Conservation (phyloP, 1,140 invertebrate genomes). For the Anoplolepis gracilipes region DNA sequence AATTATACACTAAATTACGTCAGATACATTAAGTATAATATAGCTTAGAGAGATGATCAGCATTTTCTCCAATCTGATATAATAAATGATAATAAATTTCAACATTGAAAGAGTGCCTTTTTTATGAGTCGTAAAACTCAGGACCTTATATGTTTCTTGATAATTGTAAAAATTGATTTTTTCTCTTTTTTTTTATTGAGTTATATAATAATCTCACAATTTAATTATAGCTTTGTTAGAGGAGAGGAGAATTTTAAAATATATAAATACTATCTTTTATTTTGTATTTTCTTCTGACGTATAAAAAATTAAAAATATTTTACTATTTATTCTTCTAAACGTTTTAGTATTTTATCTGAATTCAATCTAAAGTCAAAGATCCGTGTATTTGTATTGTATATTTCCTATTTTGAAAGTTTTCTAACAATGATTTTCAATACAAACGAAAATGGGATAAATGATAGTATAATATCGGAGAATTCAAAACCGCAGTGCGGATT, state of each 20-base stretch:
- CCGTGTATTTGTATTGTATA: background rate
- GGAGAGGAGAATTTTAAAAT: background rate
- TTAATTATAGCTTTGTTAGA: background rate
- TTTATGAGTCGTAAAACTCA: background rate
- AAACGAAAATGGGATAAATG: background rate
- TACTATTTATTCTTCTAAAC: background rate
- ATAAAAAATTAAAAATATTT: background rate
- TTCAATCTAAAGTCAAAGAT: background rate
- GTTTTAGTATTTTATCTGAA: background rate
- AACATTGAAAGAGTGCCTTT: background rate
- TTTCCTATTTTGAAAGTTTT: background rate
- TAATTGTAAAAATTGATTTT: background rate
- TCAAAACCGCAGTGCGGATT: constrained; percentile 16
- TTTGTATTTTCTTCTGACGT: background rate
- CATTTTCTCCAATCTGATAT: background rate
- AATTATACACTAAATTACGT: background rate
- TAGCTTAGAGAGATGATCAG: background rate
- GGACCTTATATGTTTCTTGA: background rate
- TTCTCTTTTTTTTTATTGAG: background rate
- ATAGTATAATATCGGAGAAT: background rate
- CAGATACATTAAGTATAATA: background rate
- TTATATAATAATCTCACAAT: background rate
- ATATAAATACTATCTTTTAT: background rate
- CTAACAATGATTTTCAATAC: background rate
- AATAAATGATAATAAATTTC: background rate